Conservation (phyloP, 2,888 invertebrate species). For the Meta bourneti region DNA sequence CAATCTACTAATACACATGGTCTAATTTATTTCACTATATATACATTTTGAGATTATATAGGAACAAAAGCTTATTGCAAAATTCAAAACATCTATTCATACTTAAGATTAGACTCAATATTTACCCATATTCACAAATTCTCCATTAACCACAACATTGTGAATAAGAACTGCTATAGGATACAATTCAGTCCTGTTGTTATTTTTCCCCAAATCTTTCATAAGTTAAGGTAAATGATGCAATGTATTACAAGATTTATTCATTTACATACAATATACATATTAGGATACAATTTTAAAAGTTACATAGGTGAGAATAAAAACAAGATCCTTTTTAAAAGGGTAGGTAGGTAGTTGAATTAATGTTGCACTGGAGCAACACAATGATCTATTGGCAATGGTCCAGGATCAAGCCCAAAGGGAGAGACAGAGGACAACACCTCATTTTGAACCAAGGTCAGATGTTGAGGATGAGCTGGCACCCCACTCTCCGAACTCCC, state of each 20-base stretch:
- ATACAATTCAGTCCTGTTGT: slow-evolving; percentile 82
- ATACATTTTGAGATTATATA: not conserved
- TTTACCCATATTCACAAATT: slow-evolving; percentile 80
- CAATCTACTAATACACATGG: too few species aligned
- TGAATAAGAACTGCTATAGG: slow-evolving; percentile 84
- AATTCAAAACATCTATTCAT: not conserved
- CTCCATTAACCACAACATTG: slow-evolving; percentile 82
- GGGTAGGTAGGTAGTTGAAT: too few species aligned
- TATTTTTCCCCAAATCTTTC: slow-evolving; percentile 82
- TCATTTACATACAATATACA: too few species aligned
- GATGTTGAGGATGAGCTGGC: too few species aligned
- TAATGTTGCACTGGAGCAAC: too few species aligned
- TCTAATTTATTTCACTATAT: too few species aligned
- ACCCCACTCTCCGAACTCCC: too few species aligned
- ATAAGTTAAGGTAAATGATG: slow-evolving; percentile 81
- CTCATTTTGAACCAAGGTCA: too few species aligned
- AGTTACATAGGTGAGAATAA: not conserved
- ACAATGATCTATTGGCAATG: too few species aligned
- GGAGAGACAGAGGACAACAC: too few species aligned
- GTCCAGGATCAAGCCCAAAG: too few species aligned
- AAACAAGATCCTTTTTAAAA: not conserved
- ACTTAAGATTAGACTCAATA: not conserved
- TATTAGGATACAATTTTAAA: too few species aligned
- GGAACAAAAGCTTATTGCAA: not conserved
- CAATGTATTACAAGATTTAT: not conserved